These are phyloP conservation scores for Popillia japonica DNA, from an alignment of 1,140 invertebrate genomes.

Conservation along the genomic window DNA sequence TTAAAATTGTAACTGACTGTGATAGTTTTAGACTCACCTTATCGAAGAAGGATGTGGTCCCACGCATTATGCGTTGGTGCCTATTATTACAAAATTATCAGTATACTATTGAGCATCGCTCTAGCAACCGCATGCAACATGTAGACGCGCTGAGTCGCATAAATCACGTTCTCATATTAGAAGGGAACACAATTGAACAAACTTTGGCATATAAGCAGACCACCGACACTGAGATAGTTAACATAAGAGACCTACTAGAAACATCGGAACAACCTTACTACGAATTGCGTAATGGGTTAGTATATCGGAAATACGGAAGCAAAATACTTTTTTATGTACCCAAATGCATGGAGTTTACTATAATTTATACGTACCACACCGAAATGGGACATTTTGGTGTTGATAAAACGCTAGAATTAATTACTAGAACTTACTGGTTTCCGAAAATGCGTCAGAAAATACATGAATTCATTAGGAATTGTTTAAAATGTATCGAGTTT, in stretches of 20 bases:
- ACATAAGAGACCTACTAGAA: slow-evolving; percentile 26
- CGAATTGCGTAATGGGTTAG: slow-evolving; percentile 48
- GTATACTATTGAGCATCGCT: slow-evolving; percentile 47
- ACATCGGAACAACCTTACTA: slow-evolving; percentile 31
- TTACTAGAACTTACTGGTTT: slow-evolving; percentile 50
- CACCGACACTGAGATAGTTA: slow-evolving; percentile 24
- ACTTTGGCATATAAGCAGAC: slow-evolving; percentile 45
- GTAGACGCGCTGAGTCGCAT: slow-evolving; percentile 48
- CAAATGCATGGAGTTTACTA: slow-evolving; percentile 38
- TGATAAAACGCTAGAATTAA: slow-evolving; percentile 43
- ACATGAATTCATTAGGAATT: slow-evolving; percentile 42
- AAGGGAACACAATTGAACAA: slow-evolving; percentile 43
- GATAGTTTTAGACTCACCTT: slow-evolving; percentile 44
- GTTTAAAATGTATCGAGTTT: slow-evolving; percentile 48
- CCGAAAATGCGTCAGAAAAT: slow-evolving; percentile 46
- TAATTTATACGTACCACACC: slow-evolving; percentile 43
- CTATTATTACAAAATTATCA: slow-evolving; percentile 46
- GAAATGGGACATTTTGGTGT: slow-evolving; percentile 43
- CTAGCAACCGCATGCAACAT: slow-evolving; percentile 45
- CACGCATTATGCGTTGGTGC: slow-evolving; percentile 54
- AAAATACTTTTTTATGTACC: slow-evolving; percentile 49
- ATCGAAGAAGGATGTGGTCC: slow-evolving; percentile 54
- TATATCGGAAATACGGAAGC: slow-evolving; percentile 44
- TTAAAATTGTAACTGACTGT: slow-evolving; percentile 42
- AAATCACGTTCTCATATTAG: slow-evolving; percentile 43